Base-by-base conservation (phyloP, 1,140 invertebrate species). In the Drosophila mayri region DNA sequence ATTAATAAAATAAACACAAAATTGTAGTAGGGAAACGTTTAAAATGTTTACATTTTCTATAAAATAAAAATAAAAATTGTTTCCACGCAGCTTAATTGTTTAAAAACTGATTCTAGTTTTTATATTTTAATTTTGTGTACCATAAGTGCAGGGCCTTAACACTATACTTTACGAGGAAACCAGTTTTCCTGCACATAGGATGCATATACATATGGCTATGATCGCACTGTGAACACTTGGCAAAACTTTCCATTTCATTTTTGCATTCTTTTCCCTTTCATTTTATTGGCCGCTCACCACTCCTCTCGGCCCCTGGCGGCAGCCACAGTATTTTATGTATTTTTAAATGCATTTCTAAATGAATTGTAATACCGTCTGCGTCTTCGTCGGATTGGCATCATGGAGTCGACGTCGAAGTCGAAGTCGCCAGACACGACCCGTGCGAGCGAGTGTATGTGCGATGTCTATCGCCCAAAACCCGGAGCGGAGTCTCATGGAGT, bases 321-420 rank as follows among this genome's bases (percentile, higher is more conserved):
- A 37, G 43, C 40, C 41, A 12, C 32, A 66, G 44, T 64, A 79
- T 87, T 81, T 84, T 85, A 90, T 90, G 85, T 85, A 90, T 88
- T 88, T 88, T 88, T 80, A 90, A 88, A 84, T 88, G 81, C 86
- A 90, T 90, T 88, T 85, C 81, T 85, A 88, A 88, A 88, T 90
- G 84, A 88, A 90, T 88, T 88, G 84, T 88, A 88, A 88, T 90
- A 90, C 74, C 74, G 74, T 40, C 79, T 71, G 67, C 37, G 32
- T 55, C 37, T 61, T 46, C 20, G 68, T 72, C 55, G 54, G 18
- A 71, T 43, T 46, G 59, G 40, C 50, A 68, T 64, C 65, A 35
- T 43, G 66, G 28, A 68, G 73, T 61, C 78, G 64, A 30, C 61
- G 72, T 61, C 73, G 73, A 30, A 35, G 43, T 44, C 44, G 44